Evolutionary conservation across 2,888 invertebrate species (phyloP), one percentile per base, ranked within the genome.

Genomic region (Zonitis immaculata): DNA sequence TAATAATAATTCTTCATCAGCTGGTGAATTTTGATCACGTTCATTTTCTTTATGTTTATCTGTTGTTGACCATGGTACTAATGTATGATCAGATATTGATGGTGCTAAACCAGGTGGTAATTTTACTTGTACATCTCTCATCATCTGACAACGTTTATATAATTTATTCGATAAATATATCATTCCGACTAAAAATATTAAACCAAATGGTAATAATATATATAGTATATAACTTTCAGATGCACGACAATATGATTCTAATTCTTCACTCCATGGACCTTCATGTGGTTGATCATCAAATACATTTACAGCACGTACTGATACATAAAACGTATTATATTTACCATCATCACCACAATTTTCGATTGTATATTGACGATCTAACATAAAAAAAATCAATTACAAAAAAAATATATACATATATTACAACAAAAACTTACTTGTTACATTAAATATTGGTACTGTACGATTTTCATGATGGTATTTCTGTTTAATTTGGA

Each of bases 101-200:
- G 66, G 64, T 14, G 75, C 80, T 52, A 88, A 72, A 3, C 87
- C 87, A 44, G 82, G 82, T 18, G 88, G 88, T 56, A 88, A 72
- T 62, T 83, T 83, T 11, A 85, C 82, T 66, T 83, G 82, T 20
- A 88, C 83, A 62, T 86, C 82, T 66, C 81, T 80, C 84, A 87
- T 87, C 11, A 54, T 80, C 65, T 80, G 80, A 64, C 81, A 83
- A 56, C 79, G 81, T 52, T 78, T 76, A 74, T 84, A 85, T 22
- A 81, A 66, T 68, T 85, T 63, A 42, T 58, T 66, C 14, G 57
- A 57, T 18, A 62, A 42, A 28, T 57, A 58, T 6, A 57, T 25
- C 32, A 60, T 51, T 42, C 46, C 47, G n/a, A 18, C 11, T 20
- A 47, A 9, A 27, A 47, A 47, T 35, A 39, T 20, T 20, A 32